A percentile compares a stretch with the other conserved stretches of the same genome.
phyloP scores from a whole-genome alignment of 2,797 vertebrate genomes.

The Oryzias sinensis region DNA sequence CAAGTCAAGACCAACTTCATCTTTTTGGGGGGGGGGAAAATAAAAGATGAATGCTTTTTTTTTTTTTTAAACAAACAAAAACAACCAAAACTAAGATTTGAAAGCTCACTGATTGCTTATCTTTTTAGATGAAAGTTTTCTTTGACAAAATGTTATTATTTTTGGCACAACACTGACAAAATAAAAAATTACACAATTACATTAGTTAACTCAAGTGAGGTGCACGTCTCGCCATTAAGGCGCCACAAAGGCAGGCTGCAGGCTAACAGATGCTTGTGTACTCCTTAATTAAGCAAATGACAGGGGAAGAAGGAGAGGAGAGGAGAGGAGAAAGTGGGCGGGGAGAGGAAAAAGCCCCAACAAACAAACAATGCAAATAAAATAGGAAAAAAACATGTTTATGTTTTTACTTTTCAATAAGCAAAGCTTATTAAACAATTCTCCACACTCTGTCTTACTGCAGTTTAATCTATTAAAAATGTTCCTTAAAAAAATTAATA shows the following conservation, averaged over 20 bases:
- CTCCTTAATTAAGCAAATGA: conserved; percentile 71
- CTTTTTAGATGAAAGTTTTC: no score
- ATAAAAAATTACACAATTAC: conserved; percentile 34
- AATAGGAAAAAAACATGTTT: no score
- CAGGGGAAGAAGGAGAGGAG: background rate
- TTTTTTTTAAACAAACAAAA: background rate
- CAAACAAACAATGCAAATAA: background rate
- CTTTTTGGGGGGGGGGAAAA: no score
- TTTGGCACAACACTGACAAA: no score
- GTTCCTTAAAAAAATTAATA: no score
- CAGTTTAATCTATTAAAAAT: no score
- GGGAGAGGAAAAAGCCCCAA: conserved; percentile 5
- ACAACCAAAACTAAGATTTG: no score
- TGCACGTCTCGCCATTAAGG: conserved; percentile 36
- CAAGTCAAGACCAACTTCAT: background rate
- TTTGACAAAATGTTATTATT: no score
- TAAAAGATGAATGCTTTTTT: background rate
- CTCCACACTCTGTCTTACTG: no score
- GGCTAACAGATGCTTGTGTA: conserved; percentile 72
- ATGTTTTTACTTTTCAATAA: no score
- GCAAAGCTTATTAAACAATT: no score
- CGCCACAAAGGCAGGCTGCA: conserved; percentile 52
- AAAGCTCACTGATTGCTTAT: no score
- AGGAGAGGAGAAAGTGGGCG: conserved; percentile 6
- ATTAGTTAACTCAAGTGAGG: conserved; percentile 48